Conservation (phyloP, 2,113 vertebrate genomes). For the Forbesichthys agassizii region DNA sequence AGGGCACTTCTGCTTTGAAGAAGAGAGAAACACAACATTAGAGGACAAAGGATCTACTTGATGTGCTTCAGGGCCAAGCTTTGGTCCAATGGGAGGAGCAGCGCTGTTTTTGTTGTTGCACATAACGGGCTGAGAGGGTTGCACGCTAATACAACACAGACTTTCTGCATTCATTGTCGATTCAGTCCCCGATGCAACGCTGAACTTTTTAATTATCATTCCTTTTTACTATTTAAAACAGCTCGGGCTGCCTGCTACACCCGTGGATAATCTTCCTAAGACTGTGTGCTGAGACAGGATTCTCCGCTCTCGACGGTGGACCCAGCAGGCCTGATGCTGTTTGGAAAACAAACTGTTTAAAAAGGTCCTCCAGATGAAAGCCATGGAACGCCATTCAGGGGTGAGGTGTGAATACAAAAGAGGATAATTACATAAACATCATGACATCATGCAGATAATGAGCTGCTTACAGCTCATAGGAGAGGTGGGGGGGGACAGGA, state of each 20-base stretch:
- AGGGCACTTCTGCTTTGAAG: slow-evolving; percentile 26
- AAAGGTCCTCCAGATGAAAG: slow-evolving; percentile 35
- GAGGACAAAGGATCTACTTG: no score
- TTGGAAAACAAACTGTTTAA: slow-evolving; percentile 37
- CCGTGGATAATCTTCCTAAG: slow-evolving; percentile 42
- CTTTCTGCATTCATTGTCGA: background rate
- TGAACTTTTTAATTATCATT: slow-evolving; percentile 49
- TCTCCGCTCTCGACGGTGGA: background rate
- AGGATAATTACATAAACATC: slow-evolving; percentile 39
- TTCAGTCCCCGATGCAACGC: slow-evolving; percentile 22
- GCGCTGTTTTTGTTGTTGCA: background rate
- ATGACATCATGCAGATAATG: slow-evolving; percentile 26
- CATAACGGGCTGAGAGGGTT: background rate
- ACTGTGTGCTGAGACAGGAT: slow-evolving; percentile 11
- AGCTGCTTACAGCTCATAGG: slow-evolving; percentile 17
- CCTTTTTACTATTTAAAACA: slow-evolving; percentile 45
- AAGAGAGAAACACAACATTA: slow-evolving; percentile 30
- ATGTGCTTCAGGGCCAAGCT: no score
- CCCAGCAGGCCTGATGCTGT: slow-evolving; percentile 16
- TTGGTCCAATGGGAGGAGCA: background rate
- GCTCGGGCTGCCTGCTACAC: slow-evolving; percentile 42
- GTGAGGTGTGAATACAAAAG: slow-evolving; percentile 41
- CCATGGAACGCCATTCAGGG: background rate
- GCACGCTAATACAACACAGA: no score
- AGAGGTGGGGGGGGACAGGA: no score